Base-by-base conservation (phyloP, 2,888 invertebrate genomes). In the Cotesia congregata region DNA sequence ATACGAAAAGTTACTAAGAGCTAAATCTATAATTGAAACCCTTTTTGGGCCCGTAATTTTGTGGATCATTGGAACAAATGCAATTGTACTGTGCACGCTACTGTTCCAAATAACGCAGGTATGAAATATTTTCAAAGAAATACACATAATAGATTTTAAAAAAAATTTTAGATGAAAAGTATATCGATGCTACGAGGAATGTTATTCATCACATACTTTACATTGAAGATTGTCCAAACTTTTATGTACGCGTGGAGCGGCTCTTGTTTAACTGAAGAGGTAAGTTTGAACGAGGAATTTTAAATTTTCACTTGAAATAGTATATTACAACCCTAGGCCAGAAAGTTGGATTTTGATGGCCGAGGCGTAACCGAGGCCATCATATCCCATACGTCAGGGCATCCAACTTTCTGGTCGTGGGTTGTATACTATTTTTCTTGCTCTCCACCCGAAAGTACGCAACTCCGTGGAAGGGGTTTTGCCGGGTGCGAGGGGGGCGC, bases 51-150 rank as follows among this genome's bases (percentile, higher is more conserved):
- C 84, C 0, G 75, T 85, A 6, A 76, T 85, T 1, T 20, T 86
- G 4, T 82, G 82, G 78, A 80, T 83, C 75, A 74, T 83, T 0
- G 39, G 81, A 6, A 82, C 83, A 0, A 85, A 83, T 65, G 83
- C 84, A 2, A 60, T 85, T 5, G 78, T 82, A 0, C 77, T 86
- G 39, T 86, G 86, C 70, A 77, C 80, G 0, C 59, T 83, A 15
- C 80, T 86, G 59, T 87, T 83, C 67, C 84, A 86, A 75, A 76
- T 79, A 1, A 76, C 79, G 17, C 80, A 81, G 81, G 84, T 85
- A 73, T 74, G n/a, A 15, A 73, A 62, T 17, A 17, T 62, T 12
- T 17, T 62, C 9, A 20, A 17, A 1, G 5, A 6, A 17, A 12
- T 4, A 59, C n/a, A 59, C n/a, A 59, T 12, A 1, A 50, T 1